Evolutionary conservation across 2,113 vertebrate species (phyloP).

Genomic region (Empidonax traillii): DNA sequence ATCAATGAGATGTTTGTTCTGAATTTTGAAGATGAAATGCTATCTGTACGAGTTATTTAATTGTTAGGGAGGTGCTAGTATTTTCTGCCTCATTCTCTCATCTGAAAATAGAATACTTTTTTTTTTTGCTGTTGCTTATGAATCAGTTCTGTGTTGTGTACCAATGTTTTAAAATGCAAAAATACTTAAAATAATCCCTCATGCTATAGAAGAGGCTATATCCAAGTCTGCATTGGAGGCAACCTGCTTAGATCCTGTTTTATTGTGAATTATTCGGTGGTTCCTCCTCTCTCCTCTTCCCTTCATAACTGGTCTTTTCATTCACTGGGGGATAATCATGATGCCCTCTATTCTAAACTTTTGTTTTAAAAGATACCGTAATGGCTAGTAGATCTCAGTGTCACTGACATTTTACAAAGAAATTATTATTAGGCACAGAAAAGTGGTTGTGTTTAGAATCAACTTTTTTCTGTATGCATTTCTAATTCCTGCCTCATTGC

Average conservation of each 20-base stretch:
- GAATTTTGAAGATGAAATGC: neutral
- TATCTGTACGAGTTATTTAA: neutral
- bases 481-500: neutral
- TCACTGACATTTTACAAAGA: neutral
- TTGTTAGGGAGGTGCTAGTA: conserved; percentile 6
- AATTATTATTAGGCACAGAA: neutral
- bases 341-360: neutral
- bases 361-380: neutral
- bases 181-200: neutral
- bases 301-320: neutral
- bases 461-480: neutral
- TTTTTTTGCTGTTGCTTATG: neutral
- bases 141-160: neutral
- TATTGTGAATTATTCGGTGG: neutral
- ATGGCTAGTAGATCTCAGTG: neutral
- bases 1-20: neutral
- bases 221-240: neutral
- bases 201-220: neutral
- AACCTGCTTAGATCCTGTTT: neutral
- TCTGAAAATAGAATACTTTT: neutral
- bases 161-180: neutral
- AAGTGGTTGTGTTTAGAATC: neutral
- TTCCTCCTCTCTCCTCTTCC: neutral
- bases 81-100: neutral
- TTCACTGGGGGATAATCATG: neutral